These are phyloP conservation scores for Hemitrygon akajei DNA, from an alignment of 2,797 vertebrate species.

Conservation along the genomic window DNA sequence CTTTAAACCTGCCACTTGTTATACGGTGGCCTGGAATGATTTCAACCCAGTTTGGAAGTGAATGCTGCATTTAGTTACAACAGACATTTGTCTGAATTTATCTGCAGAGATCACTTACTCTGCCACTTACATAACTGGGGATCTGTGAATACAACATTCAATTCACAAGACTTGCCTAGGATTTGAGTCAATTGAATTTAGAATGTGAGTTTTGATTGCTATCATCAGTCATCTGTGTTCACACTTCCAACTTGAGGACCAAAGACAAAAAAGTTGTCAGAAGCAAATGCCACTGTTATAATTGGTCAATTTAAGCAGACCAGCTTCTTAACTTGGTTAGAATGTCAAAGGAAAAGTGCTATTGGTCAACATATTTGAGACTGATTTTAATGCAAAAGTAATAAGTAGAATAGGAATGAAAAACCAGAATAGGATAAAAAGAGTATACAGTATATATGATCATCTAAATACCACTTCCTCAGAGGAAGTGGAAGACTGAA, in stretches of 20 bases:
- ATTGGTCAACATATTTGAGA: not conserved
- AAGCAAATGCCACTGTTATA: not conserved
- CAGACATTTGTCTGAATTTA: not conserved
- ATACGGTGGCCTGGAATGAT: not conserved
- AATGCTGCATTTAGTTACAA: not conserved
- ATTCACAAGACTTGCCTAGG: not conserved
- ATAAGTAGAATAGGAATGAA: not conserved
- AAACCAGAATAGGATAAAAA: not conserved
- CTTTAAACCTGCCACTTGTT: not conserved
- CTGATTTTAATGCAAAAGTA: not conserved
- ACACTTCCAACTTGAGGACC: not conserved
- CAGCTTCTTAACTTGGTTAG: not conserved
- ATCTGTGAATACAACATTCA: not conserved
- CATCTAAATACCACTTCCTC: not conserved
- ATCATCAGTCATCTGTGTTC: not conserved
- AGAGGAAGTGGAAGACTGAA: not conserved
- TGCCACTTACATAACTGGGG: not conserved
- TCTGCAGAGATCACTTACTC: slow-evolving; percentile 7
- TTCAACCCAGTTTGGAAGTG: not conserved
- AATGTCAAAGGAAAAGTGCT: not conserved
- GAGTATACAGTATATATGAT: not conserved
- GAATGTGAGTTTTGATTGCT: not conserved
- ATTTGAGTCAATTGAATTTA: not conserved
- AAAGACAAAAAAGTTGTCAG: not conserved
- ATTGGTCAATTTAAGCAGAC: not conserved